A percentile compares a stretch with the other conserved stretches of the same genome.
Conservation (phyloP, 1,140 invertebrate genomes). For the Lanistes nyassanus region DNA sequence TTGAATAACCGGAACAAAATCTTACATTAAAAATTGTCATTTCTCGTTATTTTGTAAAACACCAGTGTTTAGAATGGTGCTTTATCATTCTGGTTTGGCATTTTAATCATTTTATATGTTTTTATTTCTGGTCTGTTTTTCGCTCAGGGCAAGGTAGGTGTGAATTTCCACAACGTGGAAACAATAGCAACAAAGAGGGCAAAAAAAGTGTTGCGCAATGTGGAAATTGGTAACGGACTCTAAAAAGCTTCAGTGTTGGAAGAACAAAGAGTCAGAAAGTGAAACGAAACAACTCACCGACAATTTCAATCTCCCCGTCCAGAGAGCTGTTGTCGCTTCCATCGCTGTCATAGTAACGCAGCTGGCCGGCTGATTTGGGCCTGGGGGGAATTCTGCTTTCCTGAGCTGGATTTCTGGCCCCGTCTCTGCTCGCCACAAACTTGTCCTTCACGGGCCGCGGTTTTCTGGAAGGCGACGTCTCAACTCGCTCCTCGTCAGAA, state of each 20-base stretch:
- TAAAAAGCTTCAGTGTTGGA: background rate
- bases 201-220: too few species aligned
- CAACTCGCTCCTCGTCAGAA: background rate
- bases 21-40: too few species aligned
- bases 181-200: too few species aligned
- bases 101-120: too few species aligned
- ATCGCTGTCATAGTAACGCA: conserved; percentile 9
- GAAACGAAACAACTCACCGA: conserved; percentile 7
- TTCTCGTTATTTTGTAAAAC: too few species aligned
- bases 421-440: background rate
- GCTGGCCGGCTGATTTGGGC: conserved; percentile 22
- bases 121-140: too few species aligned
- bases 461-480: background rate
- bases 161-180: too few species aligned
- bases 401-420: background rate
- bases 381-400: background rate
- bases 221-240: too few species aligned
- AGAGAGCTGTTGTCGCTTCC: conserved; percentile 21
- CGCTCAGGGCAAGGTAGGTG: too few species aligned
- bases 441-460: background rate
- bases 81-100: too few species aligned
- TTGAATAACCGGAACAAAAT: too few species aligned
- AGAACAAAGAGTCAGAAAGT: background rate
- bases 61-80: too few species aligned
- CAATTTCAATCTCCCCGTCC: conserved; percentile 25